These are phyloP conservation scores for Bembecia ichneumoniformis DNA, from an alignment of 2,888 invertebrate genomes.

Conservation along the genomic window DNA sequence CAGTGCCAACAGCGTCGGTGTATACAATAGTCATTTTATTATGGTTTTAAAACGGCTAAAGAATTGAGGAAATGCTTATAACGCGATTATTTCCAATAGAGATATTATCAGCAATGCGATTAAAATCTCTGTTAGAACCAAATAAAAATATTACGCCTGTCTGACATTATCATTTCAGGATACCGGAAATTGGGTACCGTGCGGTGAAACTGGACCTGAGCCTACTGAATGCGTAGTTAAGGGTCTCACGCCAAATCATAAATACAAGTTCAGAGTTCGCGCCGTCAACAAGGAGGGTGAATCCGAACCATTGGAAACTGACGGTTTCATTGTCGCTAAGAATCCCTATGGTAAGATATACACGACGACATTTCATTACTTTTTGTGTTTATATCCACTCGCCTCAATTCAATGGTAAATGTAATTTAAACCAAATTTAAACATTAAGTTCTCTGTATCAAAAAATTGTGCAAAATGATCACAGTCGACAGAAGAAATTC, in stretches of 20 bases:
- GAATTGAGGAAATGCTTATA: no score
- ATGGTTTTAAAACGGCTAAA: no score
- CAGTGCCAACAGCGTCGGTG: no score
- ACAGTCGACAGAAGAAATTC: no score
- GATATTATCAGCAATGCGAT: neutral
- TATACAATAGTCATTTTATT: no score
- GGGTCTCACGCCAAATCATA: constrained; percentile 93
- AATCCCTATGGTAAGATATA: constrained; percentile 89
- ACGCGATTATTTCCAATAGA: no score
- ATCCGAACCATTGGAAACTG: constrained; percentile 94
- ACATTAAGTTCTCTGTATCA: no score
- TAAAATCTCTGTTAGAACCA: neutral
- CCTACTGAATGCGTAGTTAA: constrained; percentile 88
- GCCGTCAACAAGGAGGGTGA: constrained; percentile 98
- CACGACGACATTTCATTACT: no score
- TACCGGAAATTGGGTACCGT: constrained; percentile 96
- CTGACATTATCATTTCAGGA: constrained; percentile 51
- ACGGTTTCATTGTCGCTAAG: constrained; percentile 89
- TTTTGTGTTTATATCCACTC: no score
- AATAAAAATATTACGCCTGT: neutral
- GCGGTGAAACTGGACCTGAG: constrained; percentile 90
- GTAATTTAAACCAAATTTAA: no score
- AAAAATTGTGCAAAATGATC: no score
- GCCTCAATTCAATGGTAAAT: no score
- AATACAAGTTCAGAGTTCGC: constrained; percentile 97